These are phyloP conservation scores for Lymantria dispar DNA, from an alignment of 2,888 invertebrate genomes.

Conservation along the genomic window DNA sequence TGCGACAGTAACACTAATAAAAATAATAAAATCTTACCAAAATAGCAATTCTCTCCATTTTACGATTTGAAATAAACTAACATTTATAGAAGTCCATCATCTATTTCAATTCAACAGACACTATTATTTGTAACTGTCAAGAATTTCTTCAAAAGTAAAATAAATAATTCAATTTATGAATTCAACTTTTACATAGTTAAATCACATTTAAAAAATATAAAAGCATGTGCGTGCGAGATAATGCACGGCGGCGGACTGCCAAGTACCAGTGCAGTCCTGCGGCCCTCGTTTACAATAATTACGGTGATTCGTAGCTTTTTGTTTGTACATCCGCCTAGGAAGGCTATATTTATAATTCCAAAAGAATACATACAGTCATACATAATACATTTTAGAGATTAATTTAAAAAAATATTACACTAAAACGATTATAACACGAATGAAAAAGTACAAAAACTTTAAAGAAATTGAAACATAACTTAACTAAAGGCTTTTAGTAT, in stretches of 20 bases:
- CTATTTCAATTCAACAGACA: conserved; percentile 34
- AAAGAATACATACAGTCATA: background rate
- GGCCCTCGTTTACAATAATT: conserved; percentile 70
- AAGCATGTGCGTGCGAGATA: conserved; percentile 14
- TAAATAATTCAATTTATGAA: conserved; percentile 13
- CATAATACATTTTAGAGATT: background rate
- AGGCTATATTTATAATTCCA: conserved; percentile 38
- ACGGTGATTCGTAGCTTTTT: conserved; percentile 67
- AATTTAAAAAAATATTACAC: background rate
- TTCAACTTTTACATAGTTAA: conserved; percentile 24
- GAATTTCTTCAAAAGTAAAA: conserved; percentile 38
- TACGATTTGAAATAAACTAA: conserved; percentile 23
- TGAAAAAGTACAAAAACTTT: too few relatives aligned
- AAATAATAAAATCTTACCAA: conserved; percentile 44
- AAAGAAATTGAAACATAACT: too few relatives aligned
- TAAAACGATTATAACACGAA: too few relatives aligned
- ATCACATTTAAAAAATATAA: conserved; percentile 19
- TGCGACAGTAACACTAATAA: background rate
- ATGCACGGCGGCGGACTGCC: conserved; percentile 58
- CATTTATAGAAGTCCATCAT: conserved; percentile 48
- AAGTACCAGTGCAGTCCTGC: conserved; percentile 41
- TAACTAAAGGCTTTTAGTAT: too few relatives aligned
- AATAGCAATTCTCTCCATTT: conserved; percentile 44
- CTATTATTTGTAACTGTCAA: conserved; percentile 33
- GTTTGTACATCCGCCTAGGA: conserved; percentile 60